Base-by-base conservation (phyloP, 2,888 invertebrate species). In the Auanema sp. region DNA sequence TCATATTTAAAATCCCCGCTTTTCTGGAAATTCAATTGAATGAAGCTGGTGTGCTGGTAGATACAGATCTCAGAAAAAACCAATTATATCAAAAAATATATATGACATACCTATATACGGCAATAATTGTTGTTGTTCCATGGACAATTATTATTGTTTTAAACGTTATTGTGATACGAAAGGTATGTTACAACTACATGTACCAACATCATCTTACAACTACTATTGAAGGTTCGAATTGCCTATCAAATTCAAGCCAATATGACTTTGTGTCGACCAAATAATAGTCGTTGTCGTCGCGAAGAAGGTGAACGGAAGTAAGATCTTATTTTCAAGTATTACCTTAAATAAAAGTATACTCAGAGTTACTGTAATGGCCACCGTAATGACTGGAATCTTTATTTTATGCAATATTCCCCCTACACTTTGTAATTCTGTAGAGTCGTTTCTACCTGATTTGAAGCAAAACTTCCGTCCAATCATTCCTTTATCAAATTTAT, bases 281-380 rank as follows among this genome's bases (percentile, higher is more conserved):
- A 16, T 16, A 68, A 65, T 14, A 43, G 60, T 50, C 62, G 47
- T 41, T 49, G 60, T 23, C 64, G 63, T 42, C 12, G 69, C 53
- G 77, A 76, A 53, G 77, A 77, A 59, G 75, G 71, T 4, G 76
- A 76, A 60, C 67, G 76, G 64, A 67, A 71, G 73, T 73, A 6
- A 25, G 58, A 53, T 1, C 23, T 53, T n/a, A 21, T n/a, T 1
- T 11, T 55, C 25, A 55, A 18, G 0, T 18, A 47, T 21, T 10
- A 18, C 47, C 47, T 18, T 47, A 47, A 47, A 47, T 18, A 3
- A 6, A 18, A 47, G 47, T 21, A 10, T 16, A 3, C 47, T 47
- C 60, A 75, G 77, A 52, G 75, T 77, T 44, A 80, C 80, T 1
- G 72, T 79, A 49, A 83, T 83, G 82, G 83, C 80, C 5, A 65